Conservation (phyloP, 2,888 invertebrate species). For the Drosophila rubida region DNA sequence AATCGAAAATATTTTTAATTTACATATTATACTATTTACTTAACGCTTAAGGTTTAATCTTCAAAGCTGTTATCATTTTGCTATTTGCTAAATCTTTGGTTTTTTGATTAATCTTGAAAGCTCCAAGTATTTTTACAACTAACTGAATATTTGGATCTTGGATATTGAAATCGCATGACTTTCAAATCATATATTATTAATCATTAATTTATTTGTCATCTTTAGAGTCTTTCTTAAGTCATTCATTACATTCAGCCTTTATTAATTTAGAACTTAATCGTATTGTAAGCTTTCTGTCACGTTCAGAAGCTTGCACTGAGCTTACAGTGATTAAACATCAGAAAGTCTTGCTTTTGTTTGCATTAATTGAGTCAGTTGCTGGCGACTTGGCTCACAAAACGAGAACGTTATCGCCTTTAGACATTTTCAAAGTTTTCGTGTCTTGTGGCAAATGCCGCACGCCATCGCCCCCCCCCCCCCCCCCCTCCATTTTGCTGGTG, state of each 20-base stretch:
- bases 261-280: not conserved
- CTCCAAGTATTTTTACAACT: too few relatives aligned
- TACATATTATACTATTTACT: not conserved
- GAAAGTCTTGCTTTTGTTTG: not conserved
- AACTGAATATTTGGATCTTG: too few relatives aligned
- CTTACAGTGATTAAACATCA: slow-evolving; percentile 1
- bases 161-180: too few relatives aligned
- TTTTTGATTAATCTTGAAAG: too few relatives aligned
- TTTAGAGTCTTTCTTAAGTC: too few relatives aligned
- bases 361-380: slow-evolving; percentile 27
- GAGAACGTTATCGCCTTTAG: slow-evolving; percentile 20
- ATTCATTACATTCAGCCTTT: not conserved
- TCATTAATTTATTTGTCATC: too few relatives aligned
- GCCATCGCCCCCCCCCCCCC: not conserved
- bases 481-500: not conserved
- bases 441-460: slow-evolving; percentile 19
- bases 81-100: too few relatives aligned
- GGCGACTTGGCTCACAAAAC: slow-evolving; percentile 7
- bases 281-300: not conserved
- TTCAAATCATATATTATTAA: too few relatives aligned
- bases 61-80: too few relatives aligned
- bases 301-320: not conserved
- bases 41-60: not conserved
- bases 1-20: too few relatives aligned
- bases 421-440: slow-evolving; percentile 59